Base-by-base conservation (phyloP, 30 jellyfish, hydroid and myxozoan genomes). In the Aurelia sp. region DNA sequence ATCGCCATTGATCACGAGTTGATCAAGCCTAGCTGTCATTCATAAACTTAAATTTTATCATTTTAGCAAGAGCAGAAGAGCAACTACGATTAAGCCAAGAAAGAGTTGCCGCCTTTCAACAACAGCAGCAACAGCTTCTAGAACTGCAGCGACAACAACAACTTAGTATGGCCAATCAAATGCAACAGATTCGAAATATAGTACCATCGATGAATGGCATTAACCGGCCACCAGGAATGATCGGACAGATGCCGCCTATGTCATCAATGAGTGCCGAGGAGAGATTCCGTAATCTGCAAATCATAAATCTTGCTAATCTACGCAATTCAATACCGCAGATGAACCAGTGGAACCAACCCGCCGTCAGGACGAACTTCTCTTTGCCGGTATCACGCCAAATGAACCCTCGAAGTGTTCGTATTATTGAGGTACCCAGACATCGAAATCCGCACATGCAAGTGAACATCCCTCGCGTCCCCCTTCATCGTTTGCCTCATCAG, bases 101-200 rank as follows among this genome's bases (percentile, higher is more conserved):
- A 44, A 63, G 89, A 63, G 15, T 78, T 69, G 71, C 8, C 27
- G 68, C 72, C 52, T 33, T 63, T 9, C 93, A 84, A 51, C 93
- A 84, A 50, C 86, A 52, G 55, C 79, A 59, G 12, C 92, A 72
- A 40, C 87, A 27, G 7, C 0, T 33, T 41, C 63, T 58, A 18
- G 82, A 72, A 17, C 15, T 38, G 41, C 90, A 80, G 64, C 74
- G 67, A 72, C 81, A 47, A 15, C 92, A 69, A 41, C 92, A 83
- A 59, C 81, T 44, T n/a, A 13, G 22, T 16, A 58, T 83, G 64
- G 81, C 72, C 63, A 33, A 19, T 50, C 86, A 60, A 50, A 71
- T 70, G 18, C 93, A 73, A 40, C 74, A 73, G 5, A 11, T 84
- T 50, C 88, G 67, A 3, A 76, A 35, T 13, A 73, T 48, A 0